Conservation (phyloP, 2,888 invertebrate species). For the Torymus texanus region DNA sequence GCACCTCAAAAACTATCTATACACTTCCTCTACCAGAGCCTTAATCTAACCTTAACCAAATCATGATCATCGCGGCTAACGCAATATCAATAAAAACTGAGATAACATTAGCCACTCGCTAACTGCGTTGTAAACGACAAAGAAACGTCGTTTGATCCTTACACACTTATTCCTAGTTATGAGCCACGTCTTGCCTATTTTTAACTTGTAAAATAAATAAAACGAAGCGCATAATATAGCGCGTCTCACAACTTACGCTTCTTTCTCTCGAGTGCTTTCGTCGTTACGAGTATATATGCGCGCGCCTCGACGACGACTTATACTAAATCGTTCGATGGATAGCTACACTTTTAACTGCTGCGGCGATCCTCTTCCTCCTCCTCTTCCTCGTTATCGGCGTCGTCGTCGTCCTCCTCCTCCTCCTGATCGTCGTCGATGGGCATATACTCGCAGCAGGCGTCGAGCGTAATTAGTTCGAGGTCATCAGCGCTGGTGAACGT, state of each 20-base stretch:
- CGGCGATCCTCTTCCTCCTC: background rate
- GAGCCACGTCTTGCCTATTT: conserved; percentile 28
- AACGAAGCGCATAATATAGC: conserved; percentile 8
- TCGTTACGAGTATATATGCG: background rate
- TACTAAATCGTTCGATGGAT: too few relatives aligned
- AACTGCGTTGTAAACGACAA: conserved; percentile 25
- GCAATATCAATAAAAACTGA: conserved; percentile 5
- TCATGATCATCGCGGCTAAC: background rate
- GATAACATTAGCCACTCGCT: background rate
- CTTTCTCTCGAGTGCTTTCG: conserved; percentile 17
- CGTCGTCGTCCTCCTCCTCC: background rate
- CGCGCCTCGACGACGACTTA: background rate
- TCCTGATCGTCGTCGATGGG: too few relatives aligned
- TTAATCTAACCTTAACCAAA: conserved; percentile 28
- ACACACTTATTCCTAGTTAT: background rate
- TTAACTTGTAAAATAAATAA: conserved; percentile 48
- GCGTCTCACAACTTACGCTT: conserved; percentile 6
- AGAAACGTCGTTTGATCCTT: background rate
- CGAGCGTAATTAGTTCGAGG: too few relatives aligned
- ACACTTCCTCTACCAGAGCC: too few relatives aligned
- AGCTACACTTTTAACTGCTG: too few relatives aligned
- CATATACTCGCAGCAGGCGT: too few relatives aligned
- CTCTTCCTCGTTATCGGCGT: background rate
- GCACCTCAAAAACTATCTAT: too few relatives aligned
- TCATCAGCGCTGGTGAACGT: too few relatives aligned